Evolutionary conservation across 2,888 invertebrate genomes (phyloP).

Genomic region (Patella depressa): DNA sequence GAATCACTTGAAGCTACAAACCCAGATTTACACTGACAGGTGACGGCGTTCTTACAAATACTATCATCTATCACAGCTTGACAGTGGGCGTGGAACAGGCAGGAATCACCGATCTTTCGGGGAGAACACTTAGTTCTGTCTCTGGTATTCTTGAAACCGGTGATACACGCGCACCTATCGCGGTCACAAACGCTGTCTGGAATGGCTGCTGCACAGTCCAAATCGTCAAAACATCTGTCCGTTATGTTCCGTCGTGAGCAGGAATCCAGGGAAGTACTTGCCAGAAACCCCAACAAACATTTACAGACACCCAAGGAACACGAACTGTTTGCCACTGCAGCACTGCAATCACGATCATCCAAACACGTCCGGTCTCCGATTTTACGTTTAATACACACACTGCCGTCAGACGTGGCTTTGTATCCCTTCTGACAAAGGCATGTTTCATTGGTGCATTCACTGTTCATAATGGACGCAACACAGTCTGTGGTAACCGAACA

Average conservation of each 20-base stretch:
- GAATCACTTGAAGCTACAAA: not conserved
- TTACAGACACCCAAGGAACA: not conserved
- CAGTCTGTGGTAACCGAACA: slow-evolving; percentile 10
- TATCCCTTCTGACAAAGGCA: not conserved
- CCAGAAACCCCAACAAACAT: not conserved
- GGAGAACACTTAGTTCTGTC: not conserved
- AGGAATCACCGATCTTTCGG: not conserved
- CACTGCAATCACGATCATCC: not conserved
- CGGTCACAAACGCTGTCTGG: slow-evolving; percentile 17
- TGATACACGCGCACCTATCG: slow-evolving; percentile 16
- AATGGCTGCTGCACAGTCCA: slow-evolving; percentile 18
- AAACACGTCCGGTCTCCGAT: not conserved
- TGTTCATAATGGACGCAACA: not conserved
- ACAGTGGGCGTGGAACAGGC: not conserved
- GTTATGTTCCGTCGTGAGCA: not conserved
- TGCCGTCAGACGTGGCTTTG: not conserved
- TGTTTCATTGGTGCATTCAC: not conserved
- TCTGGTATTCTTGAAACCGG: slow-evolving; percentile 12
- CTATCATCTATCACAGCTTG: not conserved
- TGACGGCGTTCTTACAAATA: not conserved
- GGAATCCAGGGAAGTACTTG: not conserved
- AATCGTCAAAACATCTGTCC: slow-evolving; percentile 6
- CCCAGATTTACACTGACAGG: not conserved
- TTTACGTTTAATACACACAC: not conserved
- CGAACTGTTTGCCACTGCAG: not conserved